Evolutionary conservation across 2,113 vertebrate species (phyloP).

Genomic region (Climacteris rufus): DNA sequence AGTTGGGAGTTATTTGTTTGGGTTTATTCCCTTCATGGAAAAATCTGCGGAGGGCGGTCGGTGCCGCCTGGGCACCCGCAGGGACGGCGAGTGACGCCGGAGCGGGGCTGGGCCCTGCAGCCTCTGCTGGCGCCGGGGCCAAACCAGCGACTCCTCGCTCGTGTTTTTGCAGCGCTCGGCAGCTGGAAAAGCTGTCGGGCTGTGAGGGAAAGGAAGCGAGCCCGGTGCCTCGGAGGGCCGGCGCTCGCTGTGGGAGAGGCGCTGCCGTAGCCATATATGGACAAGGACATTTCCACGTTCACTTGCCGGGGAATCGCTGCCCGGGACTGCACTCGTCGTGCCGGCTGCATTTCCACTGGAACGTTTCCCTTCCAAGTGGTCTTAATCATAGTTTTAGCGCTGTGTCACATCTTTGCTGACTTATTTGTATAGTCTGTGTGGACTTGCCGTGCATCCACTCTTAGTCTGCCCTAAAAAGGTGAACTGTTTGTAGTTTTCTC

Average conservation of each 20-base stretch:
- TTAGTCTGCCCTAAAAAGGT: constrained; percentile 61
- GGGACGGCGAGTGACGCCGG: too few species aligned
- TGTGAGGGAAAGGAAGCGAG: not conserved
- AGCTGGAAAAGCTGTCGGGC: not conserved
- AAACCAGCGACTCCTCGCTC: not conserved
- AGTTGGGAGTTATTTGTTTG: not conserved
- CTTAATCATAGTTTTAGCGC: constrained; percentile 57
- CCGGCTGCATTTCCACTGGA: constrained; percentile 6
- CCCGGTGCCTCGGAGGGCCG: not conserved
- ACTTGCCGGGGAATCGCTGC: not conserved
- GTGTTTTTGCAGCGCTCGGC: not conserved
- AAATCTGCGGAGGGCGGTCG: not conserved
- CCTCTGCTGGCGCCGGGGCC: too few species aligned
- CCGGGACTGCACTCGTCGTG: constrained; percentile 1
- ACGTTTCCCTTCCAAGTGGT: constrained; percentile 21
- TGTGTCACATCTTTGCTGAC: constrained; percentile 53
- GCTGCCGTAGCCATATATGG: constrained; percentile 35
- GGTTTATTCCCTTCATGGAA: not conserved
- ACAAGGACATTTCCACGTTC: constrained; percentile 27
- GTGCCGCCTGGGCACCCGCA: too few species aligned
- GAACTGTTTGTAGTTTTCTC: constrained; percentile 17
- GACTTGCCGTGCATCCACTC: not conserved
- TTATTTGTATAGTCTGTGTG: constrained; percentile 23
- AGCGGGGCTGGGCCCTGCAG: too few species aligned
- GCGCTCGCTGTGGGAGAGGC: not conserved